Conservation (phyloP, 1,140 invertebrate genomes). For the Lepidurus arcticus region DNA sequence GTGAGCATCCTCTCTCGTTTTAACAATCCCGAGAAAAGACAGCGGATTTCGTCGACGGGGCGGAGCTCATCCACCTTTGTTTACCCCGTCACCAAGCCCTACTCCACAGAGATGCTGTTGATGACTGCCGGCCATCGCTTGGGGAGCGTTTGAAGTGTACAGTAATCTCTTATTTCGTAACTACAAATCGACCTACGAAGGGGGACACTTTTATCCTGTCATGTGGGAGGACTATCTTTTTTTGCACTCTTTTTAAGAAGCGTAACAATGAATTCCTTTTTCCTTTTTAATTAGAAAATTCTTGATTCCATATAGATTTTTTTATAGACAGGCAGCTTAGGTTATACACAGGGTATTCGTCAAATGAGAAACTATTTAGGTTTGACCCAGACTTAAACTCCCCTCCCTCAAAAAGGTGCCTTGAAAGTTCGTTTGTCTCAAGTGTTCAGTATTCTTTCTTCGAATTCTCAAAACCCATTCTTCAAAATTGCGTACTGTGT, state of each 20-base stretch:
- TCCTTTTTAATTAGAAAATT: background rate
- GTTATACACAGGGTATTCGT: background rate
- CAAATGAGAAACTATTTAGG: background rate
- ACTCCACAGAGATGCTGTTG: background rate
- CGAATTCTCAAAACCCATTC: background rate
- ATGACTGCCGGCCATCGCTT: background rate
- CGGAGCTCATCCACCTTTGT: background rate
- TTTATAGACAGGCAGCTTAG: slow-evolving; percentile 7
- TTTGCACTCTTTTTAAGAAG: background rate
- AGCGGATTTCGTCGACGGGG: background rate
- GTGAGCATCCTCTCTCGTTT: slow-evolving; percentile 31
- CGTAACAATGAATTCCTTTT: background rate
- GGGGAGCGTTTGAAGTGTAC: background rate
- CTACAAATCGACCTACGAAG: background rate
- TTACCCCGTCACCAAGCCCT: slow-evolving; percentile 5
- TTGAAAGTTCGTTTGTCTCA: background rate
- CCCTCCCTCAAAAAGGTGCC: background rate
- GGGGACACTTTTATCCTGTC: background rate
- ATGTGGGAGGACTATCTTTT: background rate
- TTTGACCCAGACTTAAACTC: background rate
- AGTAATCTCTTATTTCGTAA: background rate
- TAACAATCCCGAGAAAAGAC: background rate
- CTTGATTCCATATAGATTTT: background rate
- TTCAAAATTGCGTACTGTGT: background rate
- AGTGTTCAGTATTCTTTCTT: slow-evolving; percentile 8